A percentile compares a stretch with the other conserved stretches of the same genome.
These are phyloP conservation scores for Engystomops pustulosus DNA, from an alignment of 2,113 vertebrate genomes.

Conservation along the genomic window DNA sequence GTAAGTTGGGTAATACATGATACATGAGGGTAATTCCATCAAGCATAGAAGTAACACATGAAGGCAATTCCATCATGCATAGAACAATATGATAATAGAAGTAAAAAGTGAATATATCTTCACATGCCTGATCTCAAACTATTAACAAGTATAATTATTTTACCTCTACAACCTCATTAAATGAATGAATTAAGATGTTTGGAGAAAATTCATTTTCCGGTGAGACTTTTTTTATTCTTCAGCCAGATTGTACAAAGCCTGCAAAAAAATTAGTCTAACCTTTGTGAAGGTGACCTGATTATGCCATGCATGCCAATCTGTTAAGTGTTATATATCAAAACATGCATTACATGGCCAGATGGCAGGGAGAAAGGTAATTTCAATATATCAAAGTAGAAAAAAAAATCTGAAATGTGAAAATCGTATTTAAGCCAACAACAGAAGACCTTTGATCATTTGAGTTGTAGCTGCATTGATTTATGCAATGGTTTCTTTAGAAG, in stretches of 20 bases:
- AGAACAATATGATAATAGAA: neutral
- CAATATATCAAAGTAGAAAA: constrained; percentile 47
- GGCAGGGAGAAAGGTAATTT: constrained; percentile 43
- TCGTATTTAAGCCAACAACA: constrained; percentile 24
- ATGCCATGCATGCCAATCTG: constrained; percentile 48
- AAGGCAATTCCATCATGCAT: neutral
- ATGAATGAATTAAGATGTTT: neutral
- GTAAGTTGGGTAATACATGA: no score
- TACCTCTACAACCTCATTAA: neutral
- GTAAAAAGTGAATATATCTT: constrained; percentile 18
- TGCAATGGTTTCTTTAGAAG: neutral
- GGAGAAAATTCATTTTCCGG: constrained; percentile 11
- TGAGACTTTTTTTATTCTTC: neutral
- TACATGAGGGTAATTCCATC: no score
- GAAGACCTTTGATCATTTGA: constrained; percentile 40
- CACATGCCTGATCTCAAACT: neutral
- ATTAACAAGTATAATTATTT: constrained; percentile 18
- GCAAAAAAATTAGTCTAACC: constrained; percentile 6
- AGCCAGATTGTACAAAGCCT: constrained; percentile 42
- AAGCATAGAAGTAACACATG: neutral
- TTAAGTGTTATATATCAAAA: constrained; percentile 54
- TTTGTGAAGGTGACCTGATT: constrained; percentile 49
- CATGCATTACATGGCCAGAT: constrained; percentile 49
- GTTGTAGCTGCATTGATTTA: constrained; percentile 14
- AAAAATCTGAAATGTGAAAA: constrained; percentile 22